phyloP scores from a whole-genome alignment of 2,113 vertebrate genomes.

The Salvator merianae region DNA sequence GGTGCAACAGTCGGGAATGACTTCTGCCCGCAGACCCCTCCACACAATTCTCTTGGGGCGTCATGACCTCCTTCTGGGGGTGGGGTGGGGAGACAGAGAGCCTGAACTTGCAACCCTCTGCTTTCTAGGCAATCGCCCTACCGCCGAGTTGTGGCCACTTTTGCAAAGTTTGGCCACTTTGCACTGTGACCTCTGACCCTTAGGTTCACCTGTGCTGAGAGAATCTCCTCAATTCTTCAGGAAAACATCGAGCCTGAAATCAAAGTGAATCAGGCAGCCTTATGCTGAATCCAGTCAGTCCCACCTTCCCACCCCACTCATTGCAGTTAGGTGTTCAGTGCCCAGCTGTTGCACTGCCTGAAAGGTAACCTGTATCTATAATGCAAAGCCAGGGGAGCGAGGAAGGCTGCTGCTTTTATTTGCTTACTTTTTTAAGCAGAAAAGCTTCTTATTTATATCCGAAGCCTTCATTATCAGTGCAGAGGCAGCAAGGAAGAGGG shows the following conservation, averaged over 20 bases:
- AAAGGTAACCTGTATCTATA: constrained; percentile 59
- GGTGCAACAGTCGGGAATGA: too few species aligned
- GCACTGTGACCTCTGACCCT: neutral
- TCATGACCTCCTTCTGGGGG: too few species aligned
- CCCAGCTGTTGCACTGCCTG: constrained; percentile 56
- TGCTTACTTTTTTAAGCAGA: constrained; percentile 9
- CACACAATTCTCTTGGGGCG: too few species aligned
- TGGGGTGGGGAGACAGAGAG: too few species aligned
- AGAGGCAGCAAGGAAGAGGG: constrained; percentile 26
- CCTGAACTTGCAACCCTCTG: too few species aligned
- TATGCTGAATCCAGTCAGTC: neutral
- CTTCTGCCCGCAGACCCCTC: too few species aligned
- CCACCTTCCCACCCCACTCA: too few species aligned
- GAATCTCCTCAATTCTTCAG: neutral
- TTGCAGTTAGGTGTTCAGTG: too few species aligned
- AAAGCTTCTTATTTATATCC: constrained; percentile 55
- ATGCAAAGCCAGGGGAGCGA: neutral
- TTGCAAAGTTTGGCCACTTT: too few species aligned
- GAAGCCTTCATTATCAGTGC: constrained; percentile 21
- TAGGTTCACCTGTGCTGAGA: neutral
- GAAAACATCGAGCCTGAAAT: neutral
- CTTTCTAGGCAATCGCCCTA: too few species aligned
- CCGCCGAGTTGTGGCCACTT: too few species aligned
- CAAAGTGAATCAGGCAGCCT: neutral
- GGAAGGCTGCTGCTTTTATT: constrained; percentile 41